Evolutionary conservation across 2,888 invertebrate genomes (phyloP), one percentile per base, ranked within the genome.

Genomic region (Linnaemya tessellans): DNA sequence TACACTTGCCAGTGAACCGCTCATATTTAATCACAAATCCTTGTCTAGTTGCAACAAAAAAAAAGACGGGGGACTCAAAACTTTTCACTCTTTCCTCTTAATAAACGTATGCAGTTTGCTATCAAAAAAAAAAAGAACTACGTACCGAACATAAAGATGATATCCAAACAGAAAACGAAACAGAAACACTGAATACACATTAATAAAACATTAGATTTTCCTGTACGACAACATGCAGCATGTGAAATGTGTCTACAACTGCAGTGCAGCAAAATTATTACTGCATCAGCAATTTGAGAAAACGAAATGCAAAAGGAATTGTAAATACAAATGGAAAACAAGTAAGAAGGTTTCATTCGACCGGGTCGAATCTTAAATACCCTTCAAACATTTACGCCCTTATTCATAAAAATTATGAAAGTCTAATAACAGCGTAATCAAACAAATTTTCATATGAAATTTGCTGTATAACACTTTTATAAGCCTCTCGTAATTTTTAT

Each of bases 131-230:
- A 58, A 43, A 30, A 51, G 20, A 38, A 15, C 1, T 30, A 18
- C 3, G 5, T 25, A 13, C 46, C 60, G 15, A 15, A 38, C 3
- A 49, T 49, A 38, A 49, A 38, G 38, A 60, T 70, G 30, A 62
- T 43, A 64, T 35, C 20, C 25, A 43, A 79, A 49, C 22, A 41
- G 38, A 41, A n/a, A n/a, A n/a, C n/a, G n/a, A n/a, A 65, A 56
- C 35, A 35, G 56, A 51, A 78, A 62, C 30, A 43, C 70, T 43
- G 54, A 62, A 64, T 79, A 70, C 41, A 67, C 65, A 82, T 82
- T 82, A 82, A 82, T 82, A 82, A 82, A 82, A 82, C 71, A 82
- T 82, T 78, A 65, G 65, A 82, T 65, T 60, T 65, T 13, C 15
- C 60, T 71, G 30, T 51, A 15, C 49, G 18, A 18, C 11, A 18